These are phyloP conservation scores for Oostethus manadensis DNA, from an alignment of 2,113 vertebrate genomes.

Conservation along the genomic window DNA sequence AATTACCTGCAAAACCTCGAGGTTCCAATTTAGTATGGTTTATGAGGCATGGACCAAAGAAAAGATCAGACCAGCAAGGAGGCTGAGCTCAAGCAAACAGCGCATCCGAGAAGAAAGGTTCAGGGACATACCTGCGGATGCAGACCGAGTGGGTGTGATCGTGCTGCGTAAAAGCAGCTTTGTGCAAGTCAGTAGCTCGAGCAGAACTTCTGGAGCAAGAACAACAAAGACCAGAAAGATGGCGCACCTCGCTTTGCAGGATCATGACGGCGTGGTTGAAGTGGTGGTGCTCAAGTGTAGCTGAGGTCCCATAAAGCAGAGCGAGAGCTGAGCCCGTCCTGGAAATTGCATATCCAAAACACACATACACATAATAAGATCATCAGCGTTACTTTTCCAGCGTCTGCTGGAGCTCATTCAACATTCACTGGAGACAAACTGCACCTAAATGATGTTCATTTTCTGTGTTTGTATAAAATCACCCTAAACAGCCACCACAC, in stretches of 20 bases:
- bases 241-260: conserved; percentile 94
- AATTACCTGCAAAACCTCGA: no score
- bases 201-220: conserved; percentile 20
- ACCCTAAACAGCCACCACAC: no score
- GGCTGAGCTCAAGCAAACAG: no score
- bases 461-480: no score
- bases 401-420: conserved; percentile 8
- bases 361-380: conserved; percentile 9
- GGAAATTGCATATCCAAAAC: background rate
- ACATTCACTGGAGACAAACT: no score
- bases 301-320: conserved; percentile 96
- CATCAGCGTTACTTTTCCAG: conserved; percentile 20
- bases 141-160: conserved; percentile 3
- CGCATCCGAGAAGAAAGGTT: no score
- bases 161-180: conserved; percentile 9
- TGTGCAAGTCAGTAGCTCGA: conserved; percentile 4
- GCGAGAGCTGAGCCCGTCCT: conserved; percentile 96
- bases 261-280: conserved; percentile 99
- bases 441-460: no score
- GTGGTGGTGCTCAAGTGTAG: conserved; percentile 97
- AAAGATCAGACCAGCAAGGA: no score
- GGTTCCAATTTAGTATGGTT: no score
- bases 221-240: conserved; percentile 19
- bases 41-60: no score
- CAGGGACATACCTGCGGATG: no score